Base-by-base conservation (phyloP, 2,113 vertebrate genomes). In the Aspiorhynchus laticeps region DNA sequence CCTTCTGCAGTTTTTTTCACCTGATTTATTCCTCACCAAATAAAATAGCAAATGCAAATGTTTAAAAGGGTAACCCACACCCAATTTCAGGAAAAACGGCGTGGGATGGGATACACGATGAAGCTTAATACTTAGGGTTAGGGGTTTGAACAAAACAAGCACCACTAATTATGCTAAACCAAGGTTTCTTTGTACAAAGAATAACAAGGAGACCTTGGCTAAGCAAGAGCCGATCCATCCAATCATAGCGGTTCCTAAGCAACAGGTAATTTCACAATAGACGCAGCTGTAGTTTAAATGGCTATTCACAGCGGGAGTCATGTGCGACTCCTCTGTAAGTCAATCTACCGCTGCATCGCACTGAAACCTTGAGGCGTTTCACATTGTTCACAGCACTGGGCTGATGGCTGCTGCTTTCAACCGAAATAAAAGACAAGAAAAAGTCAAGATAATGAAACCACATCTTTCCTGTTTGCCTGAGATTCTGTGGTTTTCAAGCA, bases 241-340 rank as follows among this genome's bases (percentile, higher is more conserved):
- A 93, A 90, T 91, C 91, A 88, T 79, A 86, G 41, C 73, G 91
- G 95, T 96, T 95, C 87, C 95, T 93, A 94, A 94, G 95, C 95
- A 96, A 96, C 95, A 95, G 91, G 93, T 94, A 88, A 93, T 91
- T 93, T 91, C 91, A 92, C 88, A 92, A 91, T 90, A 92, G 88
- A 88, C 19, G 11, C 88, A 28, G 81, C 86, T 85, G 78, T 89
- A 86, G 15, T 11, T 88, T 87, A 88, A 91, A 92, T 87, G 89
- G 92, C 92, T 92, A 92, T 95, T 93, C 93, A 92, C 91, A 85
- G 88, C 85, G 41, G 86, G 89, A 88, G 83, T 88, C 91, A 28
- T 43, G 73, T 48, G 80, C 88, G 83, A 71, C 75, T 65, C 74
- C 67, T 82, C 28, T 77, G 88, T 17, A 87, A 92, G 90, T 84